Evolutionary conservation across 2,797 vertebrate species (phyloP).

Genomic region (Remorina albescens): DNA sequence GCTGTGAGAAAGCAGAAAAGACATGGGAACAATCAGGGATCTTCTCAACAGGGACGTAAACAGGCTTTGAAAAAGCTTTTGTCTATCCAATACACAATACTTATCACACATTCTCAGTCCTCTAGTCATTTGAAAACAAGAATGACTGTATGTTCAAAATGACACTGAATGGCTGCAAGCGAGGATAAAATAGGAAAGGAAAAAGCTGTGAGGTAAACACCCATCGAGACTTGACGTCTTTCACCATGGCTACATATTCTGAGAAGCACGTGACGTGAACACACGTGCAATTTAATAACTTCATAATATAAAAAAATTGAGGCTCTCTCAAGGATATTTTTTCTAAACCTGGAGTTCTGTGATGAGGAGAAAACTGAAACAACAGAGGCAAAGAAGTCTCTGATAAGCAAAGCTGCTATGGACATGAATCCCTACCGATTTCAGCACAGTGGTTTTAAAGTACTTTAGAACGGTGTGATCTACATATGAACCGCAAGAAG

Average conservation of each 20-base stretch:
- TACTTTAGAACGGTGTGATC: constrained; percentile 45
- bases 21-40: constrained; percentile 68
- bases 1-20: constrained; percentile 62
- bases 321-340: constrained; percentile 4
- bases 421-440: constrained; percentile 39
- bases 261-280: constrained; percentile 19
- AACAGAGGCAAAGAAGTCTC: constrained; percentile 7
- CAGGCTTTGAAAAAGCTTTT: constrained; percentile 60
- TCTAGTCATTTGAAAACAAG: constrained; percentile 52
- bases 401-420: constrained; percentile 19
- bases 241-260: constrained; percentile 13
- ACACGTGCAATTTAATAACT: constrained; percentile 11
- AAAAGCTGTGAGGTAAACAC: constrained; percentile 21
- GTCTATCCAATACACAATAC: constrained; percentile 58
- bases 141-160: constrained; percentile 51
- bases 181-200: constrained; percentile 24
- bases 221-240: constrained; percentile 22
- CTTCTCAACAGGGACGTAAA: constrained; percentile 59
- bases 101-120: constrained; percentile 64
- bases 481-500: constrained; percentile 65
- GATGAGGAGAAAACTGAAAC: constrained; percentile 11
- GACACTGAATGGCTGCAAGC: constrained; percentile 20
- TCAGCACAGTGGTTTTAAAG: constrained; percentile 41
- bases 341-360: background rate
- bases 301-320: constrained; percentile 32